Base-by-base conservation (phyloP, 2,888 invertebrate genomes). In the Ichneumoninae sp. region DNA sequence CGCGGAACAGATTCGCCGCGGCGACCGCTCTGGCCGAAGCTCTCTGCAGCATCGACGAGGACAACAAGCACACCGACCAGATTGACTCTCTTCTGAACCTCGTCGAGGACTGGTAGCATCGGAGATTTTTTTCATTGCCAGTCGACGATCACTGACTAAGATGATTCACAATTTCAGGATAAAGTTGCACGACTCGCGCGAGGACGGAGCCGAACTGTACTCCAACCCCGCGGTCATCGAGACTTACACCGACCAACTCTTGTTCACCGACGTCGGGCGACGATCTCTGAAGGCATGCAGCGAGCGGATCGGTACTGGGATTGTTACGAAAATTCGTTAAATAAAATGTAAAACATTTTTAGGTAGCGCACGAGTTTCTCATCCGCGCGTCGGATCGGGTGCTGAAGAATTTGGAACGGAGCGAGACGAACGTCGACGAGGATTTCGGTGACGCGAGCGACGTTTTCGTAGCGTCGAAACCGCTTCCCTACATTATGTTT, bases 11-110 rank as follows among this genome's bases (percentile, higher is more conserved):
- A 73, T 79, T 88, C 1, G 85, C 90, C 0, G 86, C 90, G 0
- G 96, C 97, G 0, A 95, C 96, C n/a, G 96, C 96, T 0, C 93
- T 97, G 7, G 96, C 97, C 0, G 97, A 98, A 93, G 96, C 97
- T 0, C 94, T 97, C 16, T 97, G 97, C 90, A 96, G 96, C 30
- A 95, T 97, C 71, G 97, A 97, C 91, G 97, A 97, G 89, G 96
- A 97, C 83, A 96, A 97, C 90, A 97, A 97, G 88, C 97, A 97
- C 89, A 97, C 97, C 0, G 95, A 96, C 85, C 96, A 97, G 90
- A 96, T 97, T 69, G 95, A 96, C 13, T 94, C 95, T 54, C 95
- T 97, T 54, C 92, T 97, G 16, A 94, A 94, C 13, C 82, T 87
- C 40, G 85, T 91, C 13, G 89, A 89, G 85, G 88, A 90, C 16